phyloP scores from a whole-genome alignment of 2,888 invertebrate species.

The Polylopha cassiicola region DNA sequence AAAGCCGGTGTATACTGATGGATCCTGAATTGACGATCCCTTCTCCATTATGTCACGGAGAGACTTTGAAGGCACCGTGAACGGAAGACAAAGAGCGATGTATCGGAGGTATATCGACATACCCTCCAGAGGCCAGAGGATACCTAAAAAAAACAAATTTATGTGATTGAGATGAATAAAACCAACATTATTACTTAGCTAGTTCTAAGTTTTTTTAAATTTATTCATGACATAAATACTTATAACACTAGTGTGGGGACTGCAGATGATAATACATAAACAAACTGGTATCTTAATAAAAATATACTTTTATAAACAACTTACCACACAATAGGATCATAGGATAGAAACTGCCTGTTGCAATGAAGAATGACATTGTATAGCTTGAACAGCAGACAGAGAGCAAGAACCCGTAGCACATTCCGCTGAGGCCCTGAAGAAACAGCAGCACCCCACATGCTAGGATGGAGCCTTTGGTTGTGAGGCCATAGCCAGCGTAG shows the following conservation, averaged over 20 bases:
- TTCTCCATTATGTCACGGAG: conserved; percentile 86
- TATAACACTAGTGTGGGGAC: too few species aligned
- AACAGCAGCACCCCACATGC: conserved; percentile 80
- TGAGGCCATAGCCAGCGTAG: conserved; percentile 78
- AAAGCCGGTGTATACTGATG: conserved; percentile 85
- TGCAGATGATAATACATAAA: too few species aligned
- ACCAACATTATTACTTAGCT: too few species aligned
- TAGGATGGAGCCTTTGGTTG: conserved; percentile 78
- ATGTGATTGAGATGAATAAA: too few species aligned
- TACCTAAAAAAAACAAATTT: conserved; percentile 51
- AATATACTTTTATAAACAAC: conserved; percentile 33
- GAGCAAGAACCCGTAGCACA: conserved; percentile 91
- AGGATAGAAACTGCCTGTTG: conserved; percentile 93
- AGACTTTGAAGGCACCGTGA: conserved; percentile 87
- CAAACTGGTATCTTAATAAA: too few species aligned
- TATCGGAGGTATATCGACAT: conserved; percentile 79
- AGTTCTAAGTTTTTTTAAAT: too few species aligned
- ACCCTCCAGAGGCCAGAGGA: conserved; percentile 82
- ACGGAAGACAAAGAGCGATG: conserved; percentile 83
- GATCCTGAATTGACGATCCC: conserved; percentile 82
- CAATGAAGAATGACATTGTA: conserved; percentile 88
- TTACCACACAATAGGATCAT: conserved; percentile 91
- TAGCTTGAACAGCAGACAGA: conserved; percentile 88
- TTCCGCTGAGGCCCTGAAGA: conserved; percentile 86
- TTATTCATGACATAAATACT: too few species aligned